These are phyloP conservation scores for Agrochola macilenta DNA, from an alignment of 2,888 invertebrate species.

Conservation along the genomic window DNA sequence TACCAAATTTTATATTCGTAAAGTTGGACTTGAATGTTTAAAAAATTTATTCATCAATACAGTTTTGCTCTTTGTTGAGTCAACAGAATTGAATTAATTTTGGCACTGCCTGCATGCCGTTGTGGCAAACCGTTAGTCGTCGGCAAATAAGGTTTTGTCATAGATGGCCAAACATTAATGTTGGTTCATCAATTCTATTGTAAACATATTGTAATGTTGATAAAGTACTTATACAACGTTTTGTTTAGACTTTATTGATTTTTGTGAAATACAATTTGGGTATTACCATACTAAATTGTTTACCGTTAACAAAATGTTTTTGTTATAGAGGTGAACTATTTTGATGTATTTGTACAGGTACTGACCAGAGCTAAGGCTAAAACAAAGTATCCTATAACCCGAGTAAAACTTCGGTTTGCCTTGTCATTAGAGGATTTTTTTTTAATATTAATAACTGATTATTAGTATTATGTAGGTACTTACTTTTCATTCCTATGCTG, in stretches of 20 bases:
- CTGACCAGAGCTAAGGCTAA: not conserved
- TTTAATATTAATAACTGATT: not conserved
- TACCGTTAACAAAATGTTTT: constrained; percentile 31
- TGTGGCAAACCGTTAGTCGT: constrained; percentile 36
- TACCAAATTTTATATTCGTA: constrained; percentile 49
- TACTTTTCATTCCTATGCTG: constrained; percentile 87
- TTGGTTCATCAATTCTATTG: constrained; percentile 55
- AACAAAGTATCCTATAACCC: not conserved
- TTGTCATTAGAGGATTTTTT: too few species aligned
- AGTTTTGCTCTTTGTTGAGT: constrained; percentile 40
- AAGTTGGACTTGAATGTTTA: constrained; percentile 51
- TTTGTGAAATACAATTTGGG: constrained; percentile 24
- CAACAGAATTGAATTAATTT: constrained; percentile 55
- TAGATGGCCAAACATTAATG: constrained; percentile 38
- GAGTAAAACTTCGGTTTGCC: not conserved
- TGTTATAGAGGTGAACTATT: constrained; percentile 10
- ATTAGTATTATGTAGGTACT: constrained; percentile 58
- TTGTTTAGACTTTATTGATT: constrained; percentile 29
- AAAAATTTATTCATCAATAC: constrained; percentile 51
- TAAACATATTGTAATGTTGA: constrained; percentile 33
- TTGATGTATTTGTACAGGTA: constrained; percentile 16
- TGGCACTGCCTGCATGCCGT: constrained; percentile 15
- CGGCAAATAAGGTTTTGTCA: constrained; percentile 49
- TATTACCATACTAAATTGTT: constrained; percentile 40
- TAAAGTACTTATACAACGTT: constrained; percentile 33